Evolutionary conservation across 2,113 vertebrate species (phyloP).

Genomic region (Micromys minutus): DNA sequence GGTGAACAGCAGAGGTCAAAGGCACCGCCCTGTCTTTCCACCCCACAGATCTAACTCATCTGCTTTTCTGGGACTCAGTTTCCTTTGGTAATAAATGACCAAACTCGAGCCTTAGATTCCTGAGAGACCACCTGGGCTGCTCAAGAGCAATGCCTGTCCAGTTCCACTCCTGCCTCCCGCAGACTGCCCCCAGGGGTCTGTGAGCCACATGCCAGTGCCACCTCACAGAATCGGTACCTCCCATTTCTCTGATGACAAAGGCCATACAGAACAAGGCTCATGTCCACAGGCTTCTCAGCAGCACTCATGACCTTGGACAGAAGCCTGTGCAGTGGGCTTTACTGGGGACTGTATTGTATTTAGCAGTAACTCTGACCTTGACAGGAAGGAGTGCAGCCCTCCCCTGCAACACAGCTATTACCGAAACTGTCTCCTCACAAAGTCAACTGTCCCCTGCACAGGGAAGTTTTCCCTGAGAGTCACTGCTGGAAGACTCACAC

Average conservation of each 20-base stretch:
- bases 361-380: not conserved
- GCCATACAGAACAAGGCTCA: too few relatives aligned
- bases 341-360: accelerated
- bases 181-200: not conserved
- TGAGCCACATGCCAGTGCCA: not conserved
- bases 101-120: not conserved
- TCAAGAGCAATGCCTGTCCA: not conserved
- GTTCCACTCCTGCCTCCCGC: too few relatives aligned
- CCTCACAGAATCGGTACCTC: not conserved
- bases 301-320: accelerated
- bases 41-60: not conserved
- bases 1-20: not conserved
- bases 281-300: too few relatives aligned
- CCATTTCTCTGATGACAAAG: not conserved
- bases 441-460: not conserved
- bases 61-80: not conserved
- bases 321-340: accelerated
- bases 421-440: not conserved
- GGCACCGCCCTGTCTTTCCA: not conserved
- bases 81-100: not conserved
- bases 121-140: not conserved
- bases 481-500: accelerated
- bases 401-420: not conserved
- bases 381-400: not conserved
- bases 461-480: not conserved